These are phyloP conservation scores for Aramus guarauna DNA, from an alignment of 2,113 vertebrate genomes.

Conservation along the genomic window DNA sequence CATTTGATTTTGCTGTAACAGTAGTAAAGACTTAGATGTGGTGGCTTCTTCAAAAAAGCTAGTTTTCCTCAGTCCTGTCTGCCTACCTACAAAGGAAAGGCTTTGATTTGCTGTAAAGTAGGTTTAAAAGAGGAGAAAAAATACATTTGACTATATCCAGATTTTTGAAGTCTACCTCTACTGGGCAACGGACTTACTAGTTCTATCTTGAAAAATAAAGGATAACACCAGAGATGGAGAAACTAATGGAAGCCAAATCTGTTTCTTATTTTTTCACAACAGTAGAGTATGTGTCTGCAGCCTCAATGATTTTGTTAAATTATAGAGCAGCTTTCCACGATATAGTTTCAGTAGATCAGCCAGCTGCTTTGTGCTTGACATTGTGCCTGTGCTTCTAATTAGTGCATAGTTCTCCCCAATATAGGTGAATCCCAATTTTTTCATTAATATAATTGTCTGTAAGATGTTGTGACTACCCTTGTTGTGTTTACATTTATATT, in stretches of 20 bases:
- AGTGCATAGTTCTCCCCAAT: background rate
- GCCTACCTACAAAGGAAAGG: background rate
- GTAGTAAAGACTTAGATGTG: background rate
- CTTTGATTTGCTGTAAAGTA: background rate
- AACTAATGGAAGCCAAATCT: background rate
- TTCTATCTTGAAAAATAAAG: background rate
- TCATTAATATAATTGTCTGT: background rate
- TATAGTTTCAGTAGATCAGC: background rate
- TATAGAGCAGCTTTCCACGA: background rate
- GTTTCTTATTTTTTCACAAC: background rate
- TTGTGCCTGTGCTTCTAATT: background rate
- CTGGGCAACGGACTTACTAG: background rate
- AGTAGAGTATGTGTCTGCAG: background rate
- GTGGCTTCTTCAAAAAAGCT: background rate
- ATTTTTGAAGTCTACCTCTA: background rate
- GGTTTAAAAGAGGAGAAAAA: background rate
- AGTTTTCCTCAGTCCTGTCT: background rate
- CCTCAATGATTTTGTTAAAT: background rate
- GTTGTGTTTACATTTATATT: too few species aligned
- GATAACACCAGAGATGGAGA: background rate
- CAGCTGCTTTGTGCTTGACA: background rate
- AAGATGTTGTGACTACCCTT: too few species aligned
- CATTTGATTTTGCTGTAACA: background rate
- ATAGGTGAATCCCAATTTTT: background rate
- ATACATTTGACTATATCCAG: background rate